Conservation (phyloP, 2,888 invertebrate species). For the Nebria salina region DNA sequence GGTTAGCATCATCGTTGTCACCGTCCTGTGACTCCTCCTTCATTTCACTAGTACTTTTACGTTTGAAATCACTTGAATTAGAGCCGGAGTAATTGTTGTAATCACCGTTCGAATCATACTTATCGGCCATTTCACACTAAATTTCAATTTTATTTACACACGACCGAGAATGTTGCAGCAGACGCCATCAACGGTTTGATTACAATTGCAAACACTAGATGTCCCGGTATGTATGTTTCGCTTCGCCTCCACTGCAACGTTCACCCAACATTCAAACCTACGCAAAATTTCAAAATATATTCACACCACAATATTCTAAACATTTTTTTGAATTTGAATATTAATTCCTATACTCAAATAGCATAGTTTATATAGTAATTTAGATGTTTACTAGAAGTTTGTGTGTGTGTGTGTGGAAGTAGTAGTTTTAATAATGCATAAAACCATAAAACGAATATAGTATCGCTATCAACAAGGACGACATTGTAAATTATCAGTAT, state of each 20-base stretch:
- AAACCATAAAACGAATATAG: conserved; percentile 5
- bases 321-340: not conserved
- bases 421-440: conserved; percentile 31
- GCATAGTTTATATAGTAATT: not conserved
- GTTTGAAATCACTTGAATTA: conserved; percentile 58
- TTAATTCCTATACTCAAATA: not conserved
- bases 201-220: conserved; percentile 28
- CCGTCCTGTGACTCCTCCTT: conserved; percentile 52
- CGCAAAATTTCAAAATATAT: conserved; percentile 7
- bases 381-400: not conserved
- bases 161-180: conserved; percentile 33
- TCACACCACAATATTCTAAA: not conserved
- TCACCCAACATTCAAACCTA: conserved; percentile 11
- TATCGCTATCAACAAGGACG: conserved; percentile 35
- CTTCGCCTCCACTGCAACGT: conserved; percentile 9
- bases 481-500: conserved; percentile 34
- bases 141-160: conserved; percentile 29
- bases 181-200: conserved; percentile 36
- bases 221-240: conserved; percentile 22
- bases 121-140: conserved; percentile 56
- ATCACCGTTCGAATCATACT: conserved; percentile 60
- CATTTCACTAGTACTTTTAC: conserved; percentile 54
- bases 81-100: conserved; percentile 53
- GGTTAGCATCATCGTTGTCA: conserved; percentile 66
- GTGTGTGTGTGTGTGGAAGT: not conserved